Conservation (phyloP, 2,797 vertebrate species). For the Eleutherodactylus coqui region DNA sequence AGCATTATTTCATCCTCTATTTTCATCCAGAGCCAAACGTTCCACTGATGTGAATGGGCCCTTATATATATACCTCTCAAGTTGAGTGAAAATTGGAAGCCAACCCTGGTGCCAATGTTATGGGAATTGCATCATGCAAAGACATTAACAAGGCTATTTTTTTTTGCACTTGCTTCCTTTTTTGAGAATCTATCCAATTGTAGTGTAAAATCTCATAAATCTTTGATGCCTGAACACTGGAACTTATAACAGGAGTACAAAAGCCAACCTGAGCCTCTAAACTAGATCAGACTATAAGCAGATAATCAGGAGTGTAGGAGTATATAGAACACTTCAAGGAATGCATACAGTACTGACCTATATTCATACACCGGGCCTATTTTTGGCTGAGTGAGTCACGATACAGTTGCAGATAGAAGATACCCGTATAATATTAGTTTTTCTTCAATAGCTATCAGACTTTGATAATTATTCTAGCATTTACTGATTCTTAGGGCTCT, state of each 20-base stretch:
- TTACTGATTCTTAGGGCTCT: not conserved
- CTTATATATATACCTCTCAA: not conserved
- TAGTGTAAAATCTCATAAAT: not conserved
- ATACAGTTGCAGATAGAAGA: slow-evolving; percentile 9
- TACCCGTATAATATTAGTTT: not conserved
- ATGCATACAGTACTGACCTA: slow-evolving; percentile 28
- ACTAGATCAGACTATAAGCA: not conserved
- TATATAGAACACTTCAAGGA: not conserved
- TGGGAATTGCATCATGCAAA: not conserved
- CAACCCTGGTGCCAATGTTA: not conserved
- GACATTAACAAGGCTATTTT: not conserved
- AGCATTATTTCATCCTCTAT: no score
- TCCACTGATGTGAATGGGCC: no score
- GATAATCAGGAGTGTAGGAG: not conserved
- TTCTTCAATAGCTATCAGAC: not conserved
- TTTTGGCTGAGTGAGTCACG: slow-evolving; percentile 17
- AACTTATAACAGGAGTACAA: not conserved
- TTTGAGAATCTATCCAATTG: not conserved
- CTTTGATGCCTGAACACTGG: not conserved
- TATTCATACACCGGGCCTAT: not conserved
- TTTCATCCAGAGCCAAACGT: no score
- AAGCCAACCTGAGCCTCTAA: not conserved
- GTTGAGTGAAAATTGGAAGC: not conserved
- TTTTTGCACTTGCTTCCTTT: not conserved
- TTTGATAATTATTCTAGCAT: not conserved